Evolutionary conservation across 2,113 vertebrate genomes (phyloP), one percentile per base, ranked within the genome.

Genomic region (Vimba vimba): DNA sequence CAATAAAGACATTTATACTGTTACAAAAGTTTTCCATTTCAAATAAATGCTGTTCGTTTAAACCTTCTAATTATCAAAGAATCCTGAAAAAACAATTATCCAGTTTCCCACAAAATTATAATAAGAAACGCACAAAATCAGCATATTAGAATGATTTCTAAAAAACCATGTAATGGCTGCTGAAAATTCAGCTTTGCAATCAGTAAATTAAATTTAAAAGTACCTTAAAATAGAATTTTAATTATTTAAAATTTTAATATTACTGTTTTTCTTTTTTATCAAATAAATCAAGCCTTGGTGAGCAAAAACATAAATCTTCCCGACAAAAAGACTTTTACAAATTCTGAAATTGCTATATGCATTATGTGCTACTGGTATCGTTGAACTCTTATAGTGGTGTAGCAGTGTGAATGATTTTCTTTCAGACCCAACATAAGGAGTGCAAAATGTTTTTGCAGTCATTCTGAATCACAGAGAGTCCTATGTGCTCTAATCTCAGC

Each of bases 401-500:
- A 9, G 50, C 50, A 78, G 17, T 19, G 17, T 19, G 52, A 45
- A 39, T 45, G 7, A 25, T 43, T 45, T 25, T 19, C 57, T 43
- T 43, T 45, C n/a, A 45, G n/a, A 45, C 11, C 27, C 60, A 74
- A 79, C 43, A 76, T 64, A 84, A 66, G 45, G 23, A 84, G 21
- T 69, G 50, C 69, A 75, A 33, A 81, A 84, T 52, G 68, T 62
- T 77, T 50, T 64, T 84, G 62, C 39, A 27, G 36, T 66, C 45
- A 25, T 47, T 76, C 76, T 84, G 66, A 64, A 62, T 81, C 75
- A 76, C 64, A 43, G 13, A 75, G 39, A 47, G 39, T 84, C 36
- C 77, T 73, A 55, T 45, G 79, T 79, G 55, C 43, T 60, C 10
- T 75, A 88, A 84, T 36, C 76, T 47, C n/a, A 50, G 74, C 33